Base-by-base conservation (phyloP, 2,113 vertebrate genomes). In the Mugil cephalus region DNA sequence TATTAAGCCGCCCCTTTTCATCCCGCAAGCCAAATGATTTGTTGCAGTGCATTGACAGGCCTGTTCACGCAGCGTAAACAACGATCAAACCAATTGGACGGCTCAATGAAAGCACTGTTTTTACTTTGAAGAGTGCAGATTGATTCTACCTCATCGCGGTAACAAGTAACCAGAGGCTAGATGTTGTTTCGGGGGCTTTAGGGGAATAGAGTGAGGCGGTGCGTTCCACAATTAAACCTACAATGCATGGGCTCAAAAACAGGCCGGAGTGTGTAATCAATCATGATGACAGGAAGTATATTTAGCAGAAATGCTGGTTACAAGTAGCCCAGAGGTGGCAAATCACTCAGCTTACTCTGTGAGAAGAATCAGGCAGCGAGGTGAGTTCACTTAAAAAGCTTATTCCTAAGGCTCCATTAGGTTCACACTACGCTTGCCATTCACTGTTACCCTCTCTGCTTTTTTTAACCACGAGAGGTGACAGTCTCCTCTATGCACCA, bases 241-340 rank as follows among this genome's bases (percentile, higher is more conserved):
- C 73, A 30, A 58, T 21, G 61, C 42, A 73, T 65, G n/a, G n/a
- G n/a, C n/a, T 77, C 69, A 83, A 71, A 78, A 71, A 72, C 64
- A 45, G 35, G 39, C 52, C 35, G 60, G 63, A 34, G 30, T 42
- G 51, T 65, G 48, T 77, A 83, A 91, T 91, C 73, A 71, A 78
- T 91, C 88, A 88, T n/a, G 14, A 50, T 73, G 85, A 90, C 85
- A 73, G 69, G 47, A 69, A 82, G 79, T 74, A 67, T 66, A 86
- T 79, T 78, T 64, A 78, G 72, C 71, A 81, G 65, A 78, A 76
- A 76, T 62, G 60, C 43, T 18, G 42, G 50, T 15, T 36, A 36
- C 38, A 24, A 35, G 60, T 55, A 48, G 53, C 45, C 63, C 53
- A 60, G 15, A 59, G 40, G 74, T 55, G 1, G 61, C 42, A 80